Evolutionary conservation across 2,113 vertebrate species (phyloP), one percentile per base, ranked within the genome.

Genomic region (Aramus guarauna): DNA sequence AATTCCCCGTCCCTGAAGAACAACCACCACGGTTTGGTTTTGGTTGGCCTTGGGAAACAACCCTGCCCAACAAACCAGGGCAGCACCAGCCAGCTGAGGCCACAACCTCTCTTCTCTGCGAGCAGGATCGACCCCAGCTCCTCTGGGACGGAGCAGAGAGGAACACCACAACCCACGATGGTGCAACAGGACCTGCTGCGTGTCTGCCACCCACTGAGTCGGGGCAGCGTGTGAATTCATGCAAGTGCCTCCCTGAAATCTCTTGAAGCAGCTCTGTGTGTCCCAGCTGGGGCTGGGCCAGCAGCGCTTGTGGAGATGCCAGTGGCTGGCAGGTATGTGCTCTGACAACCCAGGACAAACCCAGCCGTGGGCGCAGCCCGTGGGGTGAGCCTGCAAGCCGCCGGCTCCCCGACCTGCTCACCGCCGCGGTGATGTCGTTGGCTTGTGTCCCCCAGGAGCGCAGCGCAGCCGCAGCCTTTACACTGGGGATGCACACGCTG

Each of bases 401-500:
- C 53, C 12, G 3, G 22, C 56, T 53, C 71, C 29, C 22, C 1
- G 1, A 22, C 21, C 83, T 45, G 41, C 73, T 30, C 39, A 4
- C 6, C 9, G 1, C 1, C 6, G 58, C 3, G 81, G 27, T 7
- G 22, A 14, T 30, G 50, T 14, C 58, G 18, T 9, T 48, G 84
- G 34, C 53, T 73, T 14, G 2, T 2, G 1, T 20, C 16, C 20
- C 37, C 21, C 9, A 5, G 36, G 26, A 64, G 23, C 52, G 3
- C 16, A 8, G 60, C 43, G 12, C 47, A 13, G n/a, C 67, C 36
- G 37, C 66, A 53, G 67, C 59, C 73, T 21, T 48, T 5, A 4
- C 30, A 1, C 4, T 1, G 17, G 43, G 58, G 50, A 32, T 2
- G 48, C 11, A 47, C n/a, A 9, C 43, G 0, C 23, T 39, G 71